Conservation (phyloP, 2,113 vertebrate species). For the Stigmatopora argus region DNA sequence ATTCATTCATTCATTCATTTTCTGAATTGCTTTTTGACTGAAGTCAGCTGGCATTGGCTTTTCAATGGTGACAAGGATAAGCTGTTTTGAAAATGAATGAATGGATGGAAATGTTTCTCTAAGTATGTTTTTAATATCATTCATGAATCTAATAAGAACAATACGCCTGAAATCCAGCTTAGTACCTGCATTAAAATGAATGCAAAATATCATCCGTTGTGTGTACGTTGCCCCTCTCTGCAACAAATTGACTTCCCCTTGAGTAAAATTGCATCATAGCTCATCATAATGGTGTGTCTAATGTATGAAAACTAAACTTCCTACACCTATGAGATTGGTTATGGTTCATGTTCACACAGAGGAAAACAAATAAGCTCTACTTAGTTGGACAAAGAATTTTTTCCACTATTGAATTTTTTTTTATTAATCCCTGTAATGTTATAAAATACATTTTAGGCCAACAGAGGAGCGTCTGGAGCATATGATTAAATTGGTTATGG, state of each 20-base stretch:
- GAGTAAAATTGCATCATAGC: not conserved
- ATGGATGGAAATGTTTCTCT: not conserved
- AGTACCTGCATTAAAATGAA: not conserved
- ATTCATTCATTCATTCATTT: no score
- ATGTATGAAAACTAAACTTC: not conserved
- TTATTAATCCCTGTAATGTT: not conserved
- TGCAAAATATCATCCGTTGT: not conserved
- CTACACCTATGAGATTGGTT: not conserved
- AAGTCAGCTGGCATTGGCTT: no score
- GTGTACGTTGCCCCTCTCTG: not conserved
- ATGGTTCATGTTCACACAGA: not conserved
- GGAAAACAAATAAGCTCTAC: not conserved
- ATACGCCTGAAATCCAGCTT: not conserved
- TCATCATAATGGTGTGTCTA: constrained; percentile 1
- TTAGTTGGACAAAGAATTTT: not conserved
- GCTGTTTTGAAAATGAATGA: no score
- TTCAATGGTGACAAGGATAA: no score
- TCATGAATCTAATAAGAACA: not conserved
- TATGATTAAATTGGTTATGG: not conserved
- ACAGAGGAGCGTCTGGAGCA: not conserved
- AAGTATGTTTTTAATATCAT: not conserved
- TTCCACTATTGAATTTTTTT: not conserved
- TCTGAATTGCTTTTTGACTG: no score
- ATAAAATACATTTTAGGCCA: not conserved
- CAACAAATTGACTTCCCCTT: not conserved